Conservation (phyloP, 2,888 invertebrate species). For the Trachelus iudaicus region DNA sequence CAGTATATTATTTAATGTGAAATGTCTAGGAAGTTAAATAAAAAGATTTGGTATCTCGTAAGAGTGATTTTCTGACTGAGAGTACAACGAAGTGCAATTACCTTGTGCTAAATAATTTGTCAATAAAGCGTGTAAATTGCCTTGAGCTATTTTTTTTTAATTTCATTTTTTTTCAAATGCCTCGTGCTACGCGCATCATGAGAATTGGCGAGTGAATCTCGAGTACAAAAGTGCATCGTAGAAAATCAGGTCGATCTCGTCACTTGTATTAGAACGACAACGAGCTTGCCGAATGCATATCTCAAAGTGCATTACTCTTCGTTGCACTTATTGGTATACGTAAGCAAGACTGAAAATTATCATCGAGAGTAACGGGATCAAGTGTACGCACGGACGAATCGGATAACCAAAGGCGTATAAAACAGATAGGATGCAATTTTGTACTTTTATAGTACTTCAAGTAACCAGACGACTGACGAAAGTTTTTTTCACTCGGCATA, state of each 20-base stretch:
- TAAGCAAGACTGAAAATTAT: neutral
- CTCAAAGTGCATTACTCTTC: neutral
- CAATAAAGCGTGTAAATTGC: neutral
- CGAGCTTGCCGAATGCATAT: neutral
- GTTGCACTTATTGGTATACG: neutral
- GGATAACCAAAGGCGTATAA: neutral
- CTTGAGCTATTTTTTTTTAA: neutral
- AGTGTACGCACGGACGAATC: neutral
- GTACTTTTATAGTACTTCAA: neutral
- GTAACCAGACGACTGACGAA: neutral
- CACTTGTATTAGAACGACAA: neutral
- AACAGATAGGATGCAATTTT: neutral
- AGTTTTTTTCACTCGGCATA: neutral
- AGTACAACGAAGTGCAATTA: neutral
- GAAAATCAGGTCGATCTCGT: neutral
- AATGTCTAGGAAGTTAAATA: neutral
- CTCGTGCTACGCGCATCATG: neutral
- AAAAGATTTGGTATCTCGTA: neutral
- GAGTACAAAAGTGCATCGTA: neutral
- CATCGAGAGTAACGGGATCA: neutral
- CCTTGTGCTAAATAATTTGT: neutral
- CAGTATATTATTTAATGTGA: neutral
- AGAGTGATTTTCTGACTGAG: neutral
- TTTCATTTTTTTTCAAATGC: neutral
- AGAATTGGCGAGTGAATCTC: neutral